Conservation (phyloP, 2,113 vertebrate genomes). For the Stercorarius parasiticus region DNA sequence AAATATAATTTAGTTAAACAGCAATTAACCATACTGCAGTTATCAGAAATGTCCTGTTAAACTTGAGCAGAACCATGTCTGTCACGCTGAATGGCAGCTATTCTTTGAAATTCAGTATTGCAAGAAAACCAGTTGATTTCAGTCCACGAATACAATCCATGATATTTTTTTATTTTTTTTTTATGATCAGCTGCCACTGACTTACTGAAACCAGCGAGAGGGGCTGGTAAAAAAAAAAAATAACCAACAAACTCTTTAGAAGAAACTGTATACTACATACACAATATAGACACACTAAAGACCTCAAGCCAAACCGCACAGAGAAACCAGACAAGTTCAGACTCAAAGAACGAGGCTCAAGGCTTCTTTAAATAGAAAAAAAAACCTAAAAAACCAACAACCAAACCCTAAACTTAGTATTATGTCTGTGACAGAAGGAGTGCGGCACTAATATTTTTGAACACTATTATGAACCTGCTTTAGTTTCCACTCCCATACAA, state of each 20-base stretch:
- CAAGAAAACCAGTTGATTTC: neutral
- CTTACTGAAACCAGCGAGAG: neutral
- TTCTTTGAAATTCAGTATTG: neutral
- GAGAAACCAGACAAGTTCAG: neutral
- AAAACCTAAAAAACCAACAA: no score
- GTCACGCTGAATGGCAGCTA: neutral
- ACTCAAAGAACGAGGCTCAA: neutral
- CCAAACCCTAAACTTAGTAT: neutral
- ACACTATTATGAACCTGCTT: neutral
- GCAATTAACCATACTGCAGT: conserved; percentile 23
- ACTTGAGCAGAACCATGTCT: neutral
- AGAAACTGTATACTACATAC: neutral
- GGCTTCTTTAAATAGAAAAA: neutral
- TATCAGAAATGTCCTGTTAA: conserved; percentile 33
- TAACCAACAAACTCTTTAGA: neutral
- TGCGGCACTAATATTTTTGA: neutral
- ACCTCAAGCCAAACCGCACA: neutral
- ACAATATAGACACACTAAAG: neutral
- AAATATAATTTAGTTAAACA: conserved; percentile 45
- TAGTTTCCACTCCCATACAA: neutral
- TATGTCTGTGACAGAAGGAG: neutral
- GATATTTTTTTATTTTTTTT: neutral
- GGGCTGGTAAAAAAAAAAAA: neutral
- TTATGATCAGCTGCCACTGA: neutral
- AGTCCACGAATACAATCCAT: neutral